Base-by-base conservation (phyloP, 2,888 invertebrate genomes). In the Dastarcus helophoroides region DNA sequence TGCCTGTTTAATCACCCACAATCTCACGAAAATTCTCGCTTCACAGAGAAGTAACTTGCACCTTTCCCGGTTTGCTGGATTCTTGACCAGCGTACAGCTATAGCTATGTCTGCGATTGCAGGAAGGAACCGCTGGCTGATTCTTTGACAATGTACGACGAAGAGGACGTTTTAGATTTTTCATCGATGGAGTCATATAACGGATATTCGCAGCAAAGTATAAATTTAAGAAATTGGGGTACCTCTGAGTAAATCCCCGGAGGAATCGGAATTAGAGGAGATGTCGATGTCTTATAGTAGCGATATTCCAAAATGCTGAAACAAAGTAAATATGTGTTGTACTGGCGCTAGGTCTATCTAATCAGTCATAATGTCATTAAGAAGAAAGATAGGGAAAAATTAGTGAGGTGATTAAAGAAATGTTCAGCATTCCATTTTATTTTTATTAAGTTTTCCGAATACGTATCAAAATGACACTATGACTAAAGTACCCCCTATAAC, bases 261-360 rank as follows among this genome's bases (percentile, higher is more conserved):
- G 90, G 90, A 36, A 91, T 76, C 3, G 88, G 90, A 55, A 91
- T 83, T 48, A 91, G 60, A 1, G 89, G 88, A 35, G 90, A 90
- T 26, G 90, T 91, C 2, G 82, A 81, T 25, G 76, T 68, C 60
- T 91, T 91, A 63, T 90, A 91, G 57, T 79, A 79, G 40, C 83
- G 73, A 62, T 91, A 91, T 51, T 84, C 81, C 32, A 83, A 74
- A 62, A 81, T 79, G 61, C 82, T 83, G 59, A 7, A 64, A 64
- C 37, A 30, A 37, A n/a, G n/a, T n/a, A n/a, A n/a, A n/a, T n/a
- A n/a, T n/a, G n/a, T n/a, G n/a, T n/a, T n/a, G n/a, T n/a, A n/a
- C n/a, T n/a, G n/a, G n/a, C n/a, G n/a, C n/a, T n/a, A n/a, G n/a
- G n/a, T n/a, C n/a, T n/a, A n/a, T n/a, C n/a, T n/a, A n/a, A n/a